Conservation (phyloP, 2,888 invertebrate species). For the Crepidodera aurea region DNA sequence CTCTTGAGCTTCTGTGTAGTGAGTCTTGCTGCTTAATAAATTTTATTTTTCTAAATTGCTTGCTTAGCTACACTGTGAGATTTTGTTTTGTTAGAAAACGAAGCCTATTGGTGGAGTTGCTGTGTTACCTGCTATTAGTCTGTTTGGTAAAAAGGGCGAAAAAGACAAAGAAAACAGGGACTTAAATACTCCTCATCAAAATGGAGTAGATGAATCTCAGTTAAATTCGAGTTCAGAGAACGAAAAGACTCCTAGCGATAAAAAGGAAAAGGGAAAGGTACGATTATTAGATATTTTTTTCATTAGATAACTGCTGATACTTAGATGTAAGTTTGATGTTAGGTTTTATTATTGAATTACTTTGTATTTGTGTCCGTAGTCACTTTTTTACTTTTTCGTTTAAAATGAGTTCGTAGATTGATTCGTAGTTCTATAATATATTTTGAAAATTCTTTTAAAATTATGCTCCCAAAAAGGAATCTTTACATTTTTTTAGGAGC, state of each 20-base stretch:
- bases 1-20: slow-evolving; percentile 27
- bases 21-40: slow-evolving; percentile 2
- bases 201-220: slow-evolving; percentile 58
- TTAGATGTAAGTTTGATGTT: slow-evolving; percentile 16
- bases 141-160: slow-evolving; percentile 66
- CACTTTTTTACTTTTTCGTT: not conserved
- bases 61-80: slow-evolving; percentile 24
- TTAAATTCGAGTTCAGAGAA: slow-evolving; percentile 55
- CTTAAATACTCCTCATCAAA: slow-evolving; percentile 57
- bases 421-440: not conserved
- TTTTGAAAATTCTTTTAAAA: not conserved
- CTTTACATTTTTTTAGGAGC: too few relatives aligned
- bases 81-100: slow-evolving; percentile 25
- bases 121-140: slow-evolving; percentile 76
- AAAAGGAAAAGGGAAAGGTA: slow-evolving; percentile 65
- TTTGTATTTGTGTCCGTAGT: not conserved
- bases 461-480: not conserved
- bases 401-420: slow-evolving; percentile 1
- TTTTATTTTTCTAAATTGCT: not conserved
- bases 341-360: slow-evolving; percentile 19
- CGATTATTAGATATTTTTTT: slow-evolving; percentile 37
- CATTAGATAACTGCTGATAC: not conserved
- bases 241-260: slow-evolving; percentile 62
- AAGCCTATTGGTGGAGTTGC: slow-evolving; percentile 84
- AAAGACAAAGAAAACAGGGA: slow-evolving; percentile 66